Percentiles rank a stretch among this genome's conserved stretches.
Evolutionary conservation across 2,888 invertebrate species (phyloP).

Genomic region (Drosophila ustulata): DNA sequence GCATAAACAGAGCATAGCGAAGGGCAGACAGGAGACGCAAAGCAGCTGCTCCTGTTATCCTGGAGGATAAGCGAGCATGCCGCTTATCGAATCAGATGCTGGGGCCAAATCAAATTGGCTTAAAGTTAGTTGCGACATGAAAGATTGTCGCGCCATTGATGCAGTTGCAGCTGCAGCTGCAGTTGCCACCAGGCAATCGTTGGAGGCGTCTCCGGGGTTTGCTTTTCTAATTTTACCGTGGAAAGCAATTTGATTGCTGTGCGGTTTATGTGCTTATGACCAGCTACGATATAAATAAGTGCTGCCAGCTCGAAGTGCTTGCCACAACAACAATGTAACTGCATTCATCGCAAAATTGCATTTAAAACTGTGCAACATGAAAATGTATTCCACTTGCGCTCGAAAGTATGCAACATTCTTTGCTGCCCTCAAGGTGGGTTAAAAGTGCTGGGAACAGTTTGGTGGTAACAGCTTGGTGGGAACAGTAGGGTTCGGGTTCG

Average conservation of each 20-base stretch:
- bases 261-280: constrained; percentile 32
- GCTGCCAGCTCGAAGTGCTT: constrained; percentile 47
- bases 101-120: constrained; percentile 74
- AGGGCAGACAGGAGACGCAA: background rate
- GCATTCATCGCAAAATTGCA: constrained; percentile 70
- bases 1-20: constrained; percentile 62
- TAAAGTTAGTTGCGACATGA: constrained; percentile 78
- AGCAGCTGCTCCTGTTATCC: constrained; percentile 18
- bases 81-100: constrained; percentile 77
- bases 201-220: constrained; percentile 2
- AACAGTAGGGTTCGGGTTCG: constrained; percentile 14
- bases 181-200: constrained; percentile 36
- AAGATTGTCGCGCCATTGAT: constrained; percentile 72
- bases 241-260: constrained; percentile 43
- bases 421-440: constrained; percentile 7
- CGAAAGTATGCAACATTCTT: constrained; percentile 61
- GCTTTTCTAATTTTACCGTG: constrained; percentile 31
- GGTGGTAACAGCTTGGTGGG: background rate
- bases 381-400: constrained; percentile 24
- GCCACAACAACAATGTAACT: constrained; percentile 59
- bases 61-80: constrained; percentile 61
- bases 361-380: constrained; percentile 56
- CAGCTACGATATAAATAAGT: constrained; percentile 11
- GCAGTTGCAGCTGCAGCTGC: constrained; percentile 16
- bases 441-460: background rate